phyloP scores from a whole-genome alignment of 2,797 vertebrate genomes.

The Melanotaenia pygmaea region DNA sequence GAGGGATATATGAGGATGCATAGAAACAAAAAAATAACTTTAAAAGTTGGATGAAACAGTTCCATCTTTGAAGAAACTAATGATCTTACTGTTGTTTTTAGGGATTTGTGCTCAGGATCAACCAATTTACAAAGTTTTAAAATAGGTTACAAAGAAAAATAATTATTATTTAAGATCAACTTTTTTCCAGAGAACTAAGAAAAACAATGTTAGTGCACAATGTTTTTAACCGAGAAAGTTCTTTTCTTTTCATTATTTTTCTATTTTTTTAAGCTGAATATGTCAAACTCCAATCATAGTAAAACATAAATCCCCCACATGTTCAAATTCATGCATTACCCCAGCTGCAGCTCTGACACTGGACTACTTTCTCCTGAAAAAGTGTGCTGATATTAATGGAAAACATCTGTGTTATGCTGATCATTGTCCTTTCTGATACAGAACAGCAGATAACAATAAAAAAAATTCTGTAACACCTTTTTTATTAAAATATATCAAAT shows the following conservation, averaged over 20 bases:
- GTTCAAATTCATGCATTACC: not conserved
- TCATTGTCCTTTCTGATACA: slow-evolving; percentile 16
- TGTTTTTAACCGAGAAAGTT: not conserved
- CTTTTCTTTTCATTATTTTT: not conserved
- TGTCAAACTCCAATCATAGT: not conserved
- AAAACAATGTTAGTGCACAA: not conserved
- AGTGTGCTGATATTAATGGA: slow-evolving; percentile 8
- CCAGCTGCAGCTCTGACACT: not conserved
- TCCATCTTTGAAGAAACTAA: too few relatives aligned
- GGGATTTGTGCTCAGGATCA: not conserved
- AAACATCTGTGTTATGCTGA: not conserved
- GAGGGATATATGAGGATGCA: not conserved
- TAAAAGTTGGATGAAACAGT: too few relatives aligned
- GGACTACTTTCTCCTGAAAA: slow-evolving; percentile 1
- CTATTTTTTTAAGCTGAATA: not conserved
- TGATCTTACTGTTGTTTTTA: not conserved
- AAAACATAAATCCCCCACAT: not conserved
- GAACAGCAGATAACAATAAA: not conserved
- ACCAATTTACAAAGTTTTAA: not conserved
- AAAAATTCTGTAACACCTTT: not conserved
- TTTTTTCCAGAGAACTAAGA: not conserved
- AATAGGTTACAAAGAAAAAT: not conserved
- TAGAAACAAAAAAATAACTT: not conserved
- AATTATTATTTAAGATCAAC: not conserved
- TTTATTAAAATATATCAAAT: slow-evolving; percentile 10